These are phyloP conservation scores for Aradus depressus DNA, from an alignment of 2,888 invertebrate genomes.

Conservation along the genomic window DNA sequence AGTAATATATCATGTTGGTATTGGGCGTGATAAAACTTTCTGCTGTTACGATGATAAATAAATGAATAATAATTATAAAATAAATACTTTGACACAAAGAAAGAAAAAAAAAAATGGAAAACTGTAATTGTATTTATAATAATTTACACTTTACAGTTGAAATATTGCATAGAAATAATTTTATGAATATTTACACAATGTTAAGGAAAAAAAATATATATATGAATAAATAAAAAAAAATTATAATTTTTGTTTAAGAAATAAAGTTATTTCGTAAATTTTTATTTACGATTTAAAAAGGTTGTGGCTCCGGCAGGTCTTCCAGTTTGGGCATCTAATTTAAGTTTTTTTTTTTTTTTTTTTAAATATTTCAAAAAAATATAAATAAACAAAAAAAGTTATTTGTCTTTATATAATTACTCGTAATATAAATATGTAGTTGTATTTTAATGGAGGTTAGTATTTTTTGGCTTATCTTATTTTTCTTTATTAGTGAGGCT, in stretches of 20 bases:
- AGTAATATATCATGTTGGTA: no score
- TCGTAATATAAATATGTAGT: slow-evolving; percentile 10
- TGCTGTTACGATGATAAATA: no score
- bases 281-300: no score
- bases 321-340: slow-evolving; percentile 9
- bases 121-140: no score
- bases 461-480: neutral
- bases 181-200: slow-evolving; percentile 11
- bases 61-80: no score
- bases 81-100: no score
- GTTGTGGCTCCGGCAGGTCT: slow-evolving; percentile 12
- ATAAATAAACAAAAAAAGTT: neutral
- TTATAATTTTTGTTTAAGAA: no score
- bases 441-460: neutral
- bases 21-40: no score
- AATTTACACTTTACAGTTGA: slow-evolving; percentile 6
- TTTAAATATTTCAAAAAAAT: neutral
- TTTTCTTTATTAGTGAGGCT: slow-evolving; percentile 1
- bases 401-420: slow-evolving; percentile 1
- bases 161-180: slow-evolving; percentile 10
- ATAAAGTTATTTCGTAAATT: no score
- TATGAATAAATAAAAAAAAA: slow-evolving; percentile 7
- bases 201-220: slow-evolving; percentile 10
- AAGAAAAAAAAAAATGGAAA: no score
- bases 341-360: slow-evolving; percentile 1